These are phyloP conservation scores for Omphaloscelis lunosa DNA, from an alignment of 2,888 invertebrate genomes.

Conservation along the genomic window DNA sequence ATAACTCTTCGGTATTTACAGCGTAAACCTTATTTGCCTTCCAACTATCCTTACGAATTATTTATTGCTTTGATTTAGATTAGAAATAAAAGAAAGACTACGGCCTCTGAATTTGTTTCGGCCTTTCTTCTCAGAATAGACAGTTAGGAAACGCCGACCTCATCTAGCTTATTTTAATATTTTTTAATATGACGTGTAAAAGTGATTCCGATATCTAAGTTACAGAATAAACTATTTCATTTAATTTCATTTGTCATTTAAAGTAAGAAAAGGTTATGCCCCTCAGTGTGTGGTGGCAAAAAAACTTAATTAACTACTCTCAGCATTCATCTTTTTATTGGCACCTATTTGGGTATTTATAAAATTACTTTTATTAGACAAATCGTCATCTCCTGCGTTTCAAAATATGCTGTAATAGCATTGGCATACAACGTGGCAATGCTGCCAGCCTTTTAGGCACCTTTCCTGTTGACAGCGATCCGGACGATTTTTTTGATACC, in stretches of 20 bases:
- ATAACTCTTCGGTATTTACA: constrained; percentile 37
- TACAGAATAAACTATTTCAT: too few species aligned
- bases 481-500: neutral
- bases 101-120: too few species aligned
- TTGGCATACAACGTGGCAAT: neutral
- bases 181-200: too few species aligned
- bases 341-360: neutral
- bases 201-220: too few species aligned
- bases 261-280: neutral
- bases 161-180: too few species aligned
- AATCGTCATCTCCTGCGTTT: neutral
- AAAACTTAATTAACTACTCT: neutral
- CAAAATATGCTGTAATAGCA: neutral
- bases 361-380: neutral
- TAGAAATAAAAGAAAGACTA: neutral
- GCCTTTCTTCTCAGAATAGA: too few species aligned
- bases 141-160: too few species aligned
- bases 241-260: neutral
- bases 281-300: too few species aligned
- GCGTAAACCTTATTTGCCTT: constrained; percentile 45
- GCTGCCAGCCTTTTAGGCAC: neutral
- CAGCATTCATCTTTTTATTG: neutral
- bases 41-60: neutral
- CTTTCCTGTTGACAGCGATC: neutral
- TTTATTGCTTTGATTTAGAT: neutral